phyloP scores from a whole-genome alignment of 2,113 vertebrate genomes.

The Rhombomys opimus region DNA sequence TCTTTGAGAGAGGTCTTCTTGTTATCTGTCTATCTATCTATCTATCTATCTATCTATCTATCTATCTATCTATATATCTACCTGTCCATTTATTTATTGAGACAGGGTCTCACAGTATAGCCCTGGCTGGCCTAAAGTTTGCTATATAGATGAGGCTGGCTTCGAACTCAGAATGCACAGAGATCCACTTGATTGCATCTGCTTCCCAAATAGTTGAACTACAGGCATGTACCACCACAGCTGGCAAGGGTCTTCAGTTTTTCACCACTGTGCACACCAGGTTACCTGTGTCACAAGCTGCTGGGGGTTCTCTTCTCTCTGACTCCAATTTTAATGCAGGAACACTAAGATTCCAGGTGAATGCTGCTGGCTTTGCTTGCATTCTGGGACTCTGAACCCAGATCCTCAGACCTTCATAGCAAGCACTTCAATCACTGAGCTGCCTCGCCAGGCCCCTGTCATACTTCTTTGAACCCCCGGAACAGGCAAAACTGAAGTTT shows the following conservation, averaged over 20 bases:
- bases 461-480: too few species aligned
- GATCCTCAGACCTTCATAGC: neutral
- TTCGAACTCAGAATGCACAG: neutral
- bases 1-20: neutral
- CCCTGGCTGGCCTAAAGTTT: neutral
- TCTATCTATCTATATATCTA: neutral
- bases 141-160: neutral
- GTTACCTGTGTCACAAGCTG: neutral
- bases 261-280: neutral
- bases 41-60: neutral
- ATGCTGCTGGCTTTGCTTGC: neutral
- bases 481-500: neutral
- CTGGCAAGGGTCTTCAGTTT: neutral
- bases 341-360: neutral
- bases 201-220: neutral
- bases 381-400: neutral
- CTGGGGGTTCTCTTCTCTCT: neutral
- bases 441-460: too few species aligned
- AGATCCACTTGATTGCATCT: neutral
- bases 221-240: neutral
- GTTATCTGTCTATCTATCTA: neutral
- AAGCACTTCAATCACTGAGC: too few species aligned
- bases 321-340: neutral
- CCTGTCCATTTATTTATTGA: neutral
- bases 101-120: neutral